Conservation (phyloP, 2,113 vertebrate species). For the Microcebus ravelobensis region DNA sequence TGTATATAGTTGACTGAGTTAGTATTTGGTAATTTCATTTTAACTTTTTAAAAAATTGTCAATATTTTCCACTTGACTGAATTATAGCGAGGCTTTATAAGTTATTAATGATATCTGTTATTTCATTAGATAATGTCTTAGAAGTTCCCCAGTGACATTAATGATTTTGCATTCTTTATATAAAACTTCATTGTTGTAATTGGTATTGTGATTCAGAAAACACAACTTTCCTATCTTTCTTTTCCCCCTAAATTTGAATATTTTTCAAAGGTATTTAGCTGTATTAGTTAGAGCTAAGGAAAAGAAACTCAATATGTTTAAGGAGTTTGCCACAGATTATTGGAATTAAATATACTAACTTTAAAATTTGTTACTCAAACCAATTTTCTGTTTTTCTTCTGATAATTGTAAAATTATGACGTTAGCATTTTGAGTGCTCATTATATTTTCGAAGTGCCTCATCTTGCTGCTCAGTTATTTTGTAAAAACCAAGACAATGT, state of each 20-base stretch:
- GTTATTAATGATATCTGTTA: neutral
- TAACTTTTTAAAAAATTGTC: neutral
- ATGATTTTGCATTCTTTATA: slow-evolving; percentile 34
- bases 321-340: neutral
- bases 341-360: slow-evolving; percentile 18
- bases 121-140: slow-evolving; percentile 47
- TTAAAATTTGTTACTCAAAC: slow-evolving; percentile 30
- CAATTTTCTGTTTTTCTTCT: slow-evolving; percentile 1
- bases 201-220: slow-evolving; percentile 40
- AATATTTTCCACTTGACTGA: neutral
- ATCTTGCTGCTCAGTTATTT: slow-evolving; percentile 17
- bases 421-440: neutral
- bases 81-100: neutral
- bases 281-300: neutral
- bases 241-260: slow-evolving; percentile 11
- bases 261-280: slow-evolving; percentile 38
- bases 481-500: neutral
- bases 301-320: neutral
- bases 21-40: slow-evolving; percentile 12
- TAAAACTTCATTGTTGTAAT: neutral
- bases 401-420: neutral
- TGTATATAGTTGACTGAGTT: neutral
- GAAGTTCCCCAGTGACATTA: neutral
- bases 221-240: neutral
- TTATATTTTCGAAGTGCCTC: neutral